phyloP scores from a whole-genome alignment of 64 coral and sea anemone genomes.

The Orbicella faveolata region DNA sequence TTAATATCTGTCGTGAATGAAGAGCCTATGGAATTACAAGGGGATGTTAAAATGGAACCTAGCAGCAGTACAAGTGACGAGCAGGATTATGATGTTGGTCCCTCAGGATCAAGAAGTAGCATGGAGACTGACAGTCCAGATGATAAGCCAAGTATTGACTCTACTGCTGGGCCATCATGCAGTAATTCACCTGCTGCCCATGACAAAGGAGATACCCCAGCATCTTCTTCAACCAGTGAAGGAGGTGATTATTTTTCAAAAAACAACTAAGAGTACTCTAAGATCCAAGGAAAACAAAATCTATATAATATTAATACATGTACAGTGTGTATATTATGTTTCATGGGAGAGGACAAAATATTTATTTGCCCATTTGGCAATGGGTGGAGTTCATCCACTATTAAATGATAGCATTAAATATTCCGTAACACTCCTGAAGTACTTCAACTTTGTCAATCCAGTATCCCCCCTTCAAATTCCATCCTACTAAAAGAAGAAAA shows the following conservation, averaged over 20 bases:
- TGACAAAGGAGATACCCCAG: background rate
- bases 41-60: background rate
- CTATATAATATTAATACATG: too few species aligned
- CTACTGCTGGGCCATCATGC: background rate
- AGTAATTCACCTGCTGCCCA: background rate
- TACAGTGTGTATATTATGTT: too few species aligned
- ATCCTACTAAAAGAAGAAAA: too few species aligned
- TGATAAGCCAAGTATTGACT: background rate
- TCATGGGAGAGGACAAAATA: too few species aligned
- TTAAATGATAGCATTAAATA: too few species aligned
- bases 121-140: background rate
- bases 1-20: background rate
- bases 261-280: background rate
- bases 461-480: too few species aligned
- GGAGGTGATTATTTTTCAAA: background rate
- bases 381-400: too few species aligned
- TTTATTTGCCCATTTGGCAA: too few species aligned
- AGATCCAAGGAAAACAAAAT: background rate
- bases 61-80: background rate
- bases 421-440: too few species aligned
- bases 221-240: background rate
- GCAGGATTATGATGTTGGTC: background rate
- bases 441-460: too few species aligned
- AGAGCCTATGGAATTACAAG: conserved; percentile 20
- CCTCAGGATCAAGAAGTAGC: background rate